A percentile compares a stretch with the other conserved stretches of the same genome.
Evolutionary conservation across 2,797 vertebrate species (phyloP).

Genomic region (Streptopelia turtur): DNA sequence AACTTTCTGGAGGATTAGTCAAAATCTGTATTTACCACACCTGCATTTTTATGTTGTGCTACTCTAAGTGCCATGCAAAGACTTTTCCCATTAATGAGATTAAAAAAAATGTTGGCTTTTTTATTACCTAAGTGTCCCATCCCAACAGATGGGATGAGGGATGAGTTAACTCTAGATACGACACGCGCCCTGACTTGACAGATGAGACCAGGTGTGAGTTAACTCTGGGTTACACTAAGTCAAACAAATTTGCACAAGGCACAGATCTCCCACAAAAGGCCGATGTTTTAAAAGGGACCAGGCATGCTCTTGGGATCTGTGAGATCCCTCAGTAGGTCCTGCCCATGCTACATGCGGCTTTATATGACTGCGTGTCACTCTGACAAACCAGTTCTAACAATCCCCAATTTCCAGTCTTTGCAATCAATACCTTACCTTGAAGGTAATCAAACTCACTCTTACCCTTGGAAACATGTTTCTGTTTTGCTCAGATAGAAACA

Average conservation of each 20-base stretch:
- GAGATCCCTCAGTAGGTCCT: not conserved
- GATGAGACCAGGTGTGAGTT: too few species aligned
- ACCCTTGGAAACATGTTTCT: not conserved
- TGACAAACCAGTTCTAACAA: not conserved
- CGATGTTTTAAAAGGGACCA: not conserved
- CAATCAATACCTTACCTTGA: not conserved
- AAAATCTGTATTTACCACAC: not conserved
- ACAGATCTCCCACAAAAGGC: not conserved
- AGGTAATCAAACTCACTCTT: not conserved
- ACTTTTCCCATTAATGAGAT: not conserved
- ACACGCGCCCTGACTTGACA: too few species aligned
- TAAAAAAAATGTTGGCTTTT: not conserved
- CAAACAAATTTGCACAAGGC: not conserved
- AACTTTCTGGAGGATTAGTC: not conserved
- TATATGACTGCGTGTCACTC: not conserved
- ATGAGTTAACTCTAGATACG: too few species aligned
- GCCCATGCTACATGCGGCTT: not conserved
- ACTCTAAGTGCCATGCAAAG: not conserved
- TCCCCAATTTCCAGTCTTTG: not conserved
- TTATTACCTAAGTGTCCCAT: not conserved
- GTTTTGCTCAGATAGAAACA: not conserved
- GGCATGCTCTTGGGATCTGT: not conserved
- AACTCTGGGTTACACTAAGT: not conserved
- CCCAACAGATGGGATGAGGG: too few species aligned
- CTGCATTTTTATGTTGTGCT: not conserved